These are phyloP conservation scores for Lophochroa leadbeateri DNA, from an alignment of 2,113 vertebrate genomes.

Conservation along the genomic window DNA sequence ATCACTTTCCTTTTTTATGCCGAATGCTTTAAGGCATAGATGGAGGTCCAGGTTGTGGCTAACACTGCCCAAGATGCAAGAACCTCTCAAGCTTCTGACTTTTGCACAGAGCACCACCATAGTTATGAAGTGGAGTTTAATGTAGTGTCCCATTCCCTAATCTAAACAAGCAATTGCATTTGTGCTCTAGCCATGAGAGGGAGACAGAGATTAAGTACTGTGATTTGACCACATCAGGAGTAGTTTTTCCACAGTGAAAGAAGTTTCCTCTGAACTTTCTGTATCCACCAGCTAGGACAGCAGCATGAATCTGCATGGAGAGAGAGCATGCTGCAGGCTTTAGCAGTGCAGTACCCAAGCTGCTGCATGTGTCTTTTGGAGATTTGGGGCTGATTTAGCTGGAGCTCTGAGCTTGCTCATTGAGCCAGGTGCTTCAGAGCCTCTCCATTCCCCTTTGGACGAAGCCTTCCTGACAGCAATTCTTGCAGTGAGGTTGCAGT, in stretches of 20 bases:
- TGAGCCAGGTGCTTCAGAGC: not conserved
- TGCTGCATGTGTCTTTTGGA: not conserved
- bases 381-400: not conserved
- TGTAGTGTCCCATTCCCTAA: not conserved
- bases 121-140: not conserved
- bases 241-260: not conserved
- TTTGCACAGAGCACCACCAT: not conserved
- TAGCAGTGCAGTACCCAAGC: not conserved
- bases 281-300: not conserved
- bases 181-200: slow-evolving; percentile 24
- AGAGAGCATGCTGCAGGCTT: not conserved
- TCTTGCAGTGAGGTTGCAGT: not conserved
- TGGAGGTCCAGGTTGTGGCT: not conserved
- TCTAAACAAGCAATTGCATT: not conserved
- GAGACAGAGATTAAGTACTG: slow-evolving; percentile 14
- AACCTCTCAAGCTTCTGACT: not conserved
- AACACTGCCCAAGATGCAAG: not conserved
- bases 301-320: not conserved
- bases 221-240: not conserved
- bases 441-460: not conserved
- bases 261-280: not conserved
- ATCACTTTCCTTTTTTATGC: not conserved
- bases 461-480: not conserved
- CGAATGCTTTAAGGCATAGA: not conserved
- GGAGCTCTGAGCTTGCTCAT: fast-evolving